Evolutionary conservation across 2,797 vertebrate genomes (phyloP), one percentile per base, ranked within the genome.

Genomic region (Hippoglossus hippoglossus): DNA sequence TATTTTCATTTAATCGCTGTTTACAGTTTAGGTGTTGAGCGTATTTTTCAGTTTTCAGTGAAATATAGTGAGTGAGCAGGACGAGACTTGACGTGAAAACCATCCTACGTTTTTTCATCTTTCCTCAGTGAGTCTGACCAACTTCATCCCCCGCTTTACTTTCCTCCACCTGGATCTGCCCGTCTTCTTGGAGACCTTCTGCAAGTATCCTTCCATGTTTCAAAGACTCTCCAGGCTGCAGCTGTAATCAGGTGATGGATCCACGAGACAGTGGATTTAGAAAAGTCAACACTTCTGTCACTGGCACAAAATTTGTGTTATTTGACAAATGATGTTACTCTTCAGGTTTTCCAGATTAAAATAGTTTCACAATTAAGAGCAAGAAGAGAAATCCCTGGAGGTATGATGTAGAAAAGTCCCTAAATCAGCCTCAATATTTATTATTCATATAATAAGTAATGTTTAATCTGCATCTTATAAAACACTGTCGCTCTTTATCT

Each of bases 131-230:
- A 98, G 97, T 82, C 94, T 99, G 78, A 99, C 97, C 89, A 98
- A 96, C 94, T 99, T 98, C 55, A 87, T 98, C 55, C 98, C 98
- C 69, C 96, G 98, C 75, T 95, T 98, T 63, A 91, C 92, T 55
- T 97, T 99, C 84, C 94, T 99, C 70, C 96, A 96, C 91, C 92
- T 97, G 25, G 95, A 98, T 64, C 91, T 99, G 63, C 98, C 98
- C 59, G 94, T 98, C 84, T 92, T 98, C 88, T 83, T 99, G 83
- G 98, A 99, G 85, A 99, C 96, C 2, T 98, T 99, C 93, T 97
- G 96, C 95, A 99, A 99, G 97, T 99, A 99, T 99, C 97, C 97
- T 99, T 97, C 94, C 3, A 6, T 16, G 26, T 22, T 34, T 22
- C 15, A 15, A 18, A 15, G 6, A 34, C 10, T 15, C 11, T 6